phyloP scores from a whole-genome alignment of 2,113 vertebrate genomes.

The Glaucidium brasilianum region DNA sequence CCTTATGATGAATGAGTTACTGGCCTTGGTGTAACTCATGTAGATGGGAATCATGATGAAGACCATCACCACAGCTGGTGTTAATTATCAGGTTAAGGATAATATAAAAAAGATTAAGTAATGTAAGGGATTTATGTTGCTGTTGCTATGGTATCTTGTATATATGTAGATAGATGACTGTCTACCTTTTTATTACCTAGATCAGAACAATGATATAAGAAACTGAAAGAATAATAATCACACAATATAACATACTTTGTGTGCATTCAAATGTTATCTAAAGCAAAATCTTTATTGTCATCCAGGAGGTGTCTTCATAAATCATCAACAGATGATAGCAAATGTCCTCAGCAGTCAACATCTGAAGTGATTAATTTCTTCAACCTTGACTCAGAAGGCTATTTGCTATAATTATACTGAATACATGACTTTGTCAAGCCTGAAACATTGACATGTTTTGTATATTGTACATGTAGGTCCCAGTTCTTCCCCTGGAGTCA shows the following conservation, averaged over 20 bases:
- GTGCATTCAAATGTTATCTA: not conserved
- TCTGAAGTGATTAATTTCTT: constrained; percentile 10
- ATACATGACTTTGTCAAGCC: not conserved
- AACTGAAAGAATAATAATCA: not conserved
- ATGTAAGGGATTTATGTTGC: not conserved
- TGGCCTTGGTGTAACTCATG: not conserved
- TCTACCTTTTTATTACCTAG: not conserved
- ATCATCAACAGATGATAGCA: not conserved
- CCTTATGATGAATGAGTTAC: not conserved
- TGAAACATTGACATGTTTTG: not conserved
- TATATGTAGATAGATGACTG: not conserved
- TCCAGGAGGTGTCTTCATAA: not conserved
- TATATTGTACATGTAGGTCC: not conserved
- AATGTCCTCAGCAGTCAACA: constrained; percentile 11
- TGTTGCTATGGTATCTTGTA: not conserved
- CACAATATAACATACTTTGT: not conserved
- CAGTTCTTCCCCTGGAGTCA: not conserved
- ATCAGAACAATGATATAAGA: not conserved
- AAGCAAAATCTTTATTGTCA: not conserved
- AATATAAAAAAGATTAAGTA: not conserved
- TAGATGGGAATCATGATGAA: not conserved
- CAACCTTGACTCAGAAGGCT: not conserved
- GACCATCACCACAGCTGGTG: not conserved
- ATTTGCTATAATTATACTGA: not conserved
- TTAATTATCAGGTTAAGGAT: not conserved